A percentile compares a stretch with the other conserved stretches of the same genome.
phyloP scores from a whole-genome alignment of 2,113 vertebrate genomes.

The Calidris pygmaea region DNA sequence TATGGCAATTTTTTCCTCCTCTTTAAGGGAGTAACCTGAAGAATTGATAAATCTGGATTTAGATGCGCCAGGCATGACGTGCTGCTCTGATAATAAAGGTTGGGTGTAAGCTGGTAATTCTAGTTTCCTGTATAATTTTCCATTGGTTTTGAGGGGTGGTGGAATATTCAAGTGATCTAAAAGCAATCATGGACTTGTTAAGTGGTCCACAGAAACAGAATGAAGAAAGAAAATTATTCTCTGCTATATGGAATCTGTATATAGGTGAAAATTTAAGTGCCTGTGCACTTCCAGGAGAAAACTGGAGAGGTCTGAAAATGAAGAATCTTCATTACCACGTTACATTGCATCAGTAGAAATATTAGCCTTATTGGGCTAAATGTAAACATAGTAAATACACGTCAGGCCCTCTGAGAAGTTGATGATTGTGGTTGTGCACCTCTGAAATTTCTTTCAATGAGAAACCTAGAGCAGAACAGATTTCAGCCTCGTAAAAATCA shows the following conservation, averaged over 20 bases:
- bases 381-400: neutral
- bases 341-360: neutral
- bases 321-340: neutral
- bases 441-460: neutral
- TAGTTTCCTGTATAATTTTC: neutral
- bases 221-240: neutral
- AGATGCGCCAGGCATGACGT: neutral
- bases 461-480: neutral
- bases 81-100: neutral
- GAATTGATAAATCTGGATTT: neutral
- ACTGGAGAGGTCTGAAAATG: neutral
- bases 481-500: neutral
- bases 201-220: neutral
- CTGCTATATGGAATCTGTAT: neutral
- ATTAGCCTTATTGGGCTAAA: neutral
- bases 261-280: neutral
- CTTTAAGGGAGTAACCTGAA: neutral
- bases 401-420: neutral
- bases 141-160: neutral
- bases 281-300: neutral
- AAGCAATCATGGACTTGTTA: neutral
- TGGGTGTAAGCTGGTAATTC: neutral
- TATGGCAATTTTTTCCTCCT: neutral
- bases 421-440: neutral
- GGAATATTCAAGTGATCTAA: neutral